These are phyloP conservation scores for Ephydatia muelleri DNA, from an alignment of 37 sponge, comb jelly and placozoan genomes.

Conservation along the genomic window DNA sequence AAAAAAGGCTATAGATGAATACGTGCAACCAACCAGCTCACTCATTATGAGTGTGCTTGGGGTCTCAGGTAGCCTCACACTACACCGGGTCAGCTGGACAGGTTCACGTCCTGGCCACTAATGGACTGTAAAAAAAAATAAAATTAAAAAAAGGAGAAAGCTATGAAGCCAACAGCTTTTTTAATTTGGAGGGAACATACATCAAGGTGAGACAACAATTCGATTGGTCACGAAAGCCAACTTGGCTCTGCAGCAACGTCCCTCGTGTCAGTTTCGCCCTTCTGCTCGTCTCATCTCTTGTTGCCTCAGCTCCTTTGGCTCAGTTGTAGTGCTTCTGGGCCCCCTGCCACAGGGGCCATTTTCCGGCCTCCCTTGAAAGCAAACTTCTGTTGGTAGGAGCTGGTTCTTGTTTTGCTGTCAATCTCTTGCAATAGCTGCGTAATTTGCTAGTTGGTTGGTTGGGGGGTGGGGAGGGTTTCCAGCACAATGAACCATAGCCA, in stretches of 20 bases:
- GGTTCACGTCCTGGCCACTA: conserved; percentile 45
- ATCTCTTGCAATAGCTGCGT: conserved; percentile 14
- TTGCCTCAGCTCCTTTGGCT: neutral
- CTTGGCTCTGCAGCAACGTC: neutral
- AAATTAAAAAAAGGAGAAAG: neutral
- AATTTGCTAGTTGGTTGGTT: conserved; percentile 23
- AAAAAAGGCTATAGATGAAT: neutral
- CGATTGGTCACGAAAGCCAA: neutral
- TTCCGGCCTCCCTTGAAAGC: conserved; percentile 63
- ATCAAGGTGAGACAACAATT: neutral
- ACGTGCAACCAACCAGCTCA: conserved; percentile 43
- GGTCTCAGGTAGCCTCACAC: conserved; percentile 55
- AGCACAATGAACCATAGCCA: neutral
- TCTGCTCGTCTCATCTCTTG: neutral
- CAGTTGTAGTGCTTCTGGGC: neutral
- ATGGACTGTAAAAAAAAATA: conserved; percentile 27
- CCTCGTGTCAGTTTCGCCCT: conserved; percentile 18
- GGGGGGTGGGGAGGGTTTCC: neutral
- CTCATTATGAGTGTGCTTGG: conserved; percentile 68
- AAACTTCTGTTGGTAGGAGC: conserved; percentile 83
- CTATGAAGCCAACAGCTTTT: neutral
- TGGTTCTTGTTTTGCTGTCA: conserved; percentile 22
- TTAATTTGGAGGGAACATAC: neutral
- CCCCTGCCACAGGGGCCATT: neutral
- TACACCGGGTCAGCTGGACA: conserved; percentile 53